Evolutionary conservation across 2,888 invertebrate genomes (phyloP), one percentile per base, ranked within the genome.

Genomic region (Cryptocephalus primarius): DNA sequence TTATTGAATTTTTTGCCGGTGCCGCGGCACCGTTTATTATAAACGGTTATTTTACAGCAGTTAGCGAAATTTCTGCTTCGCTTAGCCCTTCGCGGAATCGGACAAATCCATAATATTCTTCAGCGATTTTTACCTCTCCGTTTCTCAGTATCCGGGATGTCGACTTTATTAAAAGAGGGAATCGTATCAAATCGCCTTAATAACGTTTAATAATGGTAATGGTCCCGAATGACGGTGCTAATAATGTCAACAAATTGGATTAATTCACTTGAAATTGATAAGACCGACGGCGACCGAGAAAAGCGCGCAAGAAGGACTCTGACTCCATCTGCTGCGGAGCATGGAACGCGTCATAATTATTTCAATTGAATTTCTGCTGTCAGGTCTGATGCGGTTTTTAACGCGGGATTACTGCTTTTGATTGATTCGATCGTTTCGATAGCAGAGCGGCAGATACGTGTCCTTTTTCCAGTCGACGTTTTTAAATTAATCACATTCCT

Each of bases 181-280:
- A 48, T 51, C 53, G 55, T 53, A 55, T 49, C 55, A 50, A 56
- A 56, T 57, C 52, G 54, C 44, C 46, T 53, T 49, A 53, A 54
- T 51, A 52, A 53, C 51, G 52, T 56, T 55, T 52, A 47, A 52
- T 52, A 50, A 43, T 38, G 32, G 33, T 36, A 38, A 43, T 38
- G 43, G 32, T 14, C 36, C 12, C 38, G 36, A 6, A 43, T 43
- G 43, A 43, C 43, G 33, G 9, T 38, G 43, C 43, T 9, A 43
- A 36, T 38, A 11, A 32, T 36, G 36, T 11, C n/a, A 36, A 36
- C 36, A 36, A 36, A 36, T 36, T 36, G 36, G 36, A 36, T 36
- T 36, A 36, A 36, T 36, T 36, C 36, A 12, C 36, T 36, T 11
- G 36, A 36, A 36, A 11, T 36, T 36, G 36, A n/a, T 36, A n/a